A percentile compares a stretch with the other conserved stretches of the same genome.
Evolutionary conservation across 2,888 invertebrate species (phyloP).

Genomic region (Rhabditoides inermis): DNA sequence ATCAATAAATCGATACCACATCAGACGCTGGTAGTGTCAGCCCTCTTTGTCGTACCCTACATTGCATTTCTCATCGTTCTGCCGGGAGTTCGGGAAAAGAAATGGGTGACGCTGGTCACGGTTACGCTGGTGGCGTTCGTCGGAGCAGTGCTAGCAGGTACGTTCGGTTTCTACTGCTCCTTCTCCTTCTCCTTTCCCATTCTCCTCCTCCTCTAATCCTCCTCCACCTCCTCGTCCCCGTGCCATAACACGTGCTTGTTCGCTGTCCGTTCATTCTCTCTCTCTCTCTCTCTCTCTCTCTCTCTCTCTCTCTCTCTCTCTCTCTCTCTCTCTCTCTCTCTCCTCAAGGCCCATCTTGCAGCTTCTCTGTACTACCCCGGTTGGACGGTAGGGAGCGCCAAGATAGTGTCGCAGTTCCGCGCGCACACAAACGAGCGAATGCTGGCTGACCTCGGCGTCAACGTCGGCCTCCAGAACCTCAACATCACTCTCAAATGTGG

Average conservation of each 20-base stretch:
- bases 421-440: constrained; percentile 42
- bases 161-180: constrained; percentile 7
- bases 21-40: constrained; percentile 11
- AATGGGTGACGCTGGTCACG: constrained; percentile 33
- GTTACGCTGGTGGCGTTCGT: constrained; percentile 38
- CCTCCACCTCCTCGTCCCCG: neutral
- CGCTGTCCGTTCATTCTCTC: neutral
- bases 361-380: constrained; percentile 38
- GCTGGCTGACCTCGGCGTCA: constrained; percentile 36
- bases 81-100: constrained; percentile 45
- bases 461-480: constrained; percentile 40
- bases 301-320: constrained; percentile 3
- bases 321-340: neutral
- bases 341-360: too few relatives aligned
- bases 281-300: neutral
- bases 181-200: constrained; percentile 1
- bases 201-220: constrained; percentile 5
- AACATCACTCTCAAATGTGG: constrained; percentile 44
- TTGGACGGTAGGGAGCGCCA: constrained; percentile 42
- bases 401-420: constrained; percentile 38
- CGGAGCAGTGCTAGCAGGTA: constrained; percentile 40
- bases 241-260: too few relatives aligned
- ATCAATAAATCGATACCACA: neutral
- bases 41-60: constrained; percentile 40
- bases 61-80: constrained; percentile 45